Evolutionary conservation across 2,113 vertebrate genomes (phyloP).

Genomic region (Serranochromis macrocephalus): DNA sequence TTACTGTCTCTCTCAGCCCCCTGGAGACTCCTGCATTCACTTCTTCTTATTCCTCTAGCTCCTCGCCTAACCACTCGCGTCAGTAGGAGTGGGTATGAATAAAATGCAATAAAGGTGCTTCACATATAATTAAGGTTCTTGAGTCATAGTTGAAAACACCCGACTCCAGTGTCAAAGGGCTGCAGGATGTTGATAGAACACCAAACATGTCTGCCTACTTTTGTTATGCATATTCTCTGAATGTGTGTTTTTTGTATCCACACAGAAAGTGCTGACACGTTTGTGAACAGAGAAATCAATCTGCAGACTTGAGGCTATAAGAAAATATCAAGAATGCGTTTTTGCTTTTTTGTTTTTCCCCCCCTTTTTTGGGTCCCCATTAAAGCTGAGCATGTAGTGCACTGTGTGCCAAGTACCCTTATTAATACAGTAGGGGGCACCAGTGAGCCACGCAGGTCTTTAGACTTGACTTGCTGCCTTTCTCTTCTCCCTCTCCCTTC

Average conservation of each 20-base stretch:
- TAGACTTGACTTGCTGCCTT: slow-evolving; percentile 1
- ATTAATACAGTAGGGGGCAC: slow-evolving; percentile 64
- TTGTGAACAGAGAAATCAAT: not conserved
- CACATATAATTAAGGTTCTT: not conserved
- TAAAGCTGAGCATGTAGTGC: not conserved
- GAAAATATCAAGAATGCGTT: not conserved
- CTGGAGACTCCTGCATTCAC: slow-evolving; percentile 53
- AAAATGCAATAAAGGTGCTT: slow-evolving; percentile 7
- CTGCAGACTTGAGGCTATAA: not conserved
- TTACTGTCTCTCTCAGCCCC: slow-evolving; percentile 49
- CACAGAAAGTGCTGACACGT: not conserved
- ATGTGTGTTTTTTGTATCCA: not conserved
- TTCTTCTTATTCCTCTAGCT: slow-evolving; percentile 21
- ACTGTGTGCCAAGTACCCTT: not conserved
- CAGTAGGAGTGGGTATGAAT: not conserved
- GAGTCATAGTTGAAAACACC: not conserved
- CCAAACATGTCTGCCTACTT: not conserved
- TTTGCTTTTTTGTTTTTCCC: fast-evolving
- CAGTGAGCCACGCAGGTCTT: slow-evolving; percentile 47
- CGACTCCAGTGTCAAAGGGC: not conserved
- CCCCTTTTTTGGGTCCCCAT: not conserved
- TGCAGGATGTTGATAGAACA: not conserved
- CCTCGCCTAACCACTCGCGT: not conserved
- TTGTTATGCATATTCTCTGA: not conserved
- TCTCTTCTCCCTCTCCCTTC: slow-evolving; percentile 5